Base-by-base conservation (phyloP, 2,888 invertebrate genomes). In the Heterodera filipjevi region DNA sequence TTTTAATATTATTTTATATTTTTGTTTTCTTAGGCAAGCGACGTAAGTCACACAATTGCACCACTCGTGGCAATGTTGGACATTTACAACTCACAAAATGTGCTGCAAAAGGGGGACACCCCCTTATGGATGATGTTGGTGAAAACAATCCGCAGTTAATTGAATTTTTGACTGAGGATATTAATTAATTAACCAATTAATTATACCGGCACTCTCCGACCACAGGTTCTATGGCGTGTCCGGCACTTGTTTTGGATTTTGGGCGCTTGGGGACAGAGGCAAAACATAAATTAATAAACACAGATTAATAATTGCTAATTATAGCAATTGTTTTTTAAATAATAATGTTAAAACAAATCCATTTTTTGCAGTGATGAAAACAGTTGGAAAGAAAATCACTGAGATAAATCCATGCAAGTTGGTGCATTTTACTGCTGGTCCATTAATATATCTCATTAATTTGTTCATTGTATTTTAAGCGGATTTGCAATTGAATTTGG, bases 401-500 rank as follows among this genome's bases (percentile, higher is more conserved):
- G 73, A 77, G 44, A 76, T 83, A 30, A 59, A 83, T 68, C 82
- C 81, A 39, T 66, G 71, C 64, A 81, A 76, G 66, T 76, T 32
- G 12, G 3, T 27, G 22, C 19, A n/a, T 8, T 72, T 73, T 22
- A n/a, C n/a, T n/a, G 30, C 19, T 71, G 35, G 16, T 5, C 19
- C 8, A 39, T 6, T 14, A 14, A 22, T 22, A 76, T 35, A 39
- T 32, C 19, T 16, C 8, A 19, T 16, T 71, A 64, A 6, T 39
- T 46, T 27, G 3, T 91, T 39, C 39, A 1, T 39, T 2, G 6
- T 39, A 1, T 76, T 76, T 79, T 68, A 90, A 95, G 95, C 83
- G 96, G 96, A 70, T 96, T 96, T 90, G 94, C 95, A 66, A 96
- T 96, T 89, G 96, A 96, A 91, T 93, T 99, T 86, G 97, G 98